Base-by-base conservation (phyloP, 2,113 vertebrate species). In the Danionella cerebrum region DNA sequence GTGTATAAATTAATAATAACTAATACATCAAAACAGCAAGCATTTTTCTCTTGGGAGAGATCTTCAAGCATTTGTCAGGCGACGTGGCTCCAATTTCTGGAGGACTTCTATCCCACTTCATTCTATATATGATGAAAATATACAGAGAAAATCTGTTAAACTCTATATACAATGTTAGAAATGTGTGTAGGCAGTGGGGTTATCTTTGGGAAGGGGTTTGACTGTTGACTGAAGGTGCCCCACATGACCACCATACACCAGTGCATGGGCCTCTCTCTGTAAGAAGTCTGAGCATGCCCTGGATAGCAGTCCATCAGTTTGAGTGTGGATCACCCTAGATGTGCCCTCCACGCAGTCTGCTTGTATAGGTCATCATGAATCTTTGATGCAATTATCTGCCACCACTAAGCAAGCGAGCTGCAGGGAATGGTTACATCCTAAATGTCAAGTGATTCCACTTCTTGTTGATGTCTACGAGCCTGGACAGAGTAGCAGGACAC, bases 321-420 rank as follows among this genome's bases (percentile, higher is more conserved):
- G 47, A 50, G 51, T 62, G 62, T 33, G 44, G 48, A 67, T 42
- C 55, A 53, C 51, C n/a, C 35, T 29, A 50, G 21, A 16, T 6
- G 10, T 57, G 24, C 47, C 72, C 71, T 77, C 68, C 66, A 62
- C 59, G 60, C 27, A 66, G 27, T 39, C 14, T 59, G 35, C 18
- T 21, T 29, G 41, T 63, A 54, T 71, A 57, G 75, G 52, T 75
- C 66, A 66, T 77, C 67, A 78, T 82, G 57, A 79, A 79, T 76
- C 63, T 75, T 75, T 74, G 71, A 82, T 78, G 73, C 19, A 78
- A 76, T 78, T 63, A 75, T 65, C 65, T 62, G 50, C 29, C 24
- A 60, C 67, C 58, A 44, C 45, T 55, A 63, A 44, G 52, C 27
- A 33, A 35, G 6, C 8, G 25, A 59, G 35, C 59, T 18, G 51